Evolutionary conservation across 2,888 invertebrate genomes (phyloP).

Genomic region (Fragum fragum): DNA sequence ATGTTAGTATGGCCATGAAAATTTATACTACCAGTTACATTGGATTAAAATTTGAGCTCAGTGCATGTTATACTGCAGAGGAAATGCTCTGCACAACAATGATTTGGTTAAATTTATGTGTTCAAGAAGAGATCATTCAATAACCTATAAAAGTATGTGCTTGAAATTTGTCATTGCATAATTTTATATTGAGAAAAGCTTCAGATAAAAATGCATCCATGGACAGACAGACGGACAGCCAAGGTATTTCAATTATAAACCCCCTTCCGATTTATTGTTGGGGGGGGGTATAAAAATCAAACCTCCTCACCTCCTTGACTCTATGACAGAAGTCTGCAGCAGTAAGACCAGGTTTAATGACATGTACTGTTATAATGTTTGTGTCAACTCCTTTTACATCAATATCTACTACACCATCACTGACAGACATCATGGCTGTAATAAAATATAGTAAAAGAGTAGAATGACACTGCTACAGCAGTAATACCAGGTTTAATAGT

Average conservation of each 20-base stretch:
- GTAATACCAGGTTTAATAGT: constrained; percentile 66
- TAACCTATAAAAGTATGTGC: too few relatives aligned
- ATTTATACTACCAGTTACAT: too few relatives aligned
- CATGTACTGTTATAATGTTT: constrained; percentile 78
- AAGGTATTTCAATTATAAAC: neutral
- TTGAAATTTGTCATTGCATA: too few relatives aligned
- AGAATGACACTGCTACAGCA: constrained; percentile 34
- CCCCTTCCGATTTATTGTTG: neutral
- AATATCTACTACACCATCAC: constrained; percentile 65
- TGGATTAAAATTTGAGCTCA: too few relatives aligned
- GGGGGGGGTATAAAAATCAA: neutral
- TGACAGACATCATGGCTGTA: constrained; percentile 64
- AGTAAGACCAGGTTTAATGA: constrained; percentile 66
- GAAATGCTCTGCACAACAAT: too few relatives aligned
- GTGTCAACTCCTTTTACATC: constrained; percentile 72
- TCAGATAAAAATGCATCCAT: too few relatives aligned
- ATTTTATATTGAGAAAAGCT: too few relatives aligned
- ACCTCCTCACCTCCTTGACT: constrained; percentile 66
- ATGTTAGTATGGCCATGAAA: too few relatives aligned
- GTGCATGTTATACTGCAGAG: too few relatives aligned
- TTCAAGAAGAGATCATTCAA: too few relatives aligned
- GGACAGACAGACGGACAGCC: neutral
- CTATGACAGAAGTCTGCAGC: constrained; percentile 70
- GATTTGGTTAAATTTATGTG: too few relatives aligned
- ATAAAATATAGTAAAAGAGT: neutral